phyloP scores from a whole-genome alignment of 1,140 invertebrate genomes.

The Atta cephalotes region DNA sequence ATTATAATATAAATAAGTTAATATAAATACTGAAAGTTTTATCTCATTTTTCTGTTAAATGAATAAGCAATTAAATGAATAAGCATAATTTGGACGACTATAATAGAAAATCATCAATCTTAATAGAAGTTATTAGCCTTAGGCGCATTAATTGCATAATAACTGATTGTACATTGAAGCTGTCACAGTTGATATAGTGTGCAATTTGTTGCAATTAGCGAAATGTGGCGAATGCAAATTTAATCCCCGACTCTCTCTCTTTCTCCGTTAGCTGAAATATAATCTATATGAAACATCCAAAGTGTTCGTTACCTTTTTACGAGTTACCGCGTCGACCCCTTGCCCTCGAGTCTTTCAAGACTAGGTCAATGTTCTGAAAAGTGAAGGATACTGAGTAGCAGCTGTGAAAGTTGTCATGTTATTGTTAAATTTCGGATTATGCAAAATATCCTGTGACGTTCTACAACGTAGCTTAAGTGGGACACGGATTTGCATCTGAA shows the following conservation, averaged over 20 bases:
- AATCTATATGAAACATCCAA: conserved; percentile 35
- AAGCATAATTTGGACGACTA: background rate
- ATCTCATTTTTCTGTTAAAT: background rate
- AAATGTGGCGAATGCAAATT: conserved; percentile 21
- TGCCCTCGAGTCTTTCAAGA: conserved; percentile 76
- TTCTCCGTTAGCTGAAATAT: background rate
- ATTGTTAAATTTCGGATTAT: conserved; percentile 82
- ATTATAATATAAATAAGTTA: conserved; percentile 25
- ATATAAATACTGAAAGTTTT: background rate
- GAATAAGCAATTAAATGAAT: conserved; percentile 5
- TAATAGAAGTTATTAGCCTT: background rate
- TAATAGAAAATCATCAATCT: background rate
- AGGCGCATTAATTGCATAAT: background rate
- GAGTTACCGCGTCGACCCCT: conserved; percentile 58
- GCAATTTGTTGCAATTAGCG: conserved; percentile 38
- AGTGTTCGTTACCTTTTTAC: conserved; percentile 22
- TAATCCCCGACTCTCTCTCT: background rate
- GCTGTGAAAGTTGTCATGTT: conserved; percentile 76
- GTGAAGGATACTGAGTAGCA: conserved; percentile 70
- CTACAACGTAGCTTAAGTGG: conserved; percentile 76
- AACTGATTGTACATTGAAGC: conserved; percentile 9
- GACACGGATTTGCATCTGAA: conserved; percentile 78
- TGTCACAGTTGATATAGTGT: background rate
- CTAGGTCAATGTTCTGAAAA: conserved; percentile 79
- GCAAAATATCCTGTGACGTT: conserved; percentile 76